Evolutionary conservation across 1,140 invertebrate species (phyloP).

Genomic region (Pantala flavescens): DNA sequence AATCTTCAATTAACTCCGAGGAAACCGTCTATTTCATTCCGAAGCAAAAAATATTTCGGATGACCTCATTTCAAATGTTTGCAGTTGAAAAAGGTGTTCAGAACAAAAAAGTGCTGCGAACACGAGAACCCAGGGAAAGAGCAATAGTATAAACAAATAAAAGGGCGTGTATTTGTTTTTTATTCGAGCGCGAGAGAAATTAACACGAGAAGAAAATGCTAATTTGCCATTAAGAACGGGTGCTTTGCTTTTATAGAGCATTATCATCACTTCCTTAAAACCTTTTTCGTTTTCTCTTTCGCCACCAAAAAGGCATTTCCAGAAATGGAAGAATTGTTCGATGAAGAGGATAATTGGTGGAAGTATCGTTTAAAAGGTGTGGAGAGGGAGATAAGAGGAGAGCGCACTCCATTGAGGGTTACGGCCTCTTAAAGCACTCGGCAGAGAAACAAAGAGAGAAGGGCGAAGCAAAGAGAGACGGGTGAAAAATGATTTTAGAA

Average conservation of each 20-base stretch:
- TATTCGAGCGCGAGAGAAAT: slow-evolving; percentile 9
- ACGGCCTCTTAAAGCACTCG: slow-evolving; percentile 32
- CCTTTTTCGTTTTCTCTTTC: too few relatives aligned
- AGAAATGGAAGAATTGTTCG: slow-evolving; percentile 14
- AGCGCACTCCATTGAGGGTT: slow-evolving; percentile 28
- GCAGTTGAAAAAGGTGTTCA: too few relatives aligned
- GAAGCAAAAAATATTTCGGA: too few relatives aligned
- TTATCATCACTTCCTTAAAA: too few relatives aligned
- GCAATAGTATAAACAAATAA: too few relatives aligned
- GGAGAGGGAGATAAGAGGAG: slow-evolving; percentile 21
- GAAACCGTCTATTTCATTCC: too few relatives aligned
- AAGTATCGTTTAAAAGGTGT: background rate
- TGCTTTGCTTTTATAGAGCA: background rate
- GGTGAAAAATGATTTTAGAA: slow-evolving; percentile 18
- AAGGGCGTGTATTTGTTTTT: too few relatives aligned
- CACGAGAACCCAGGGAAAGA: too few relatives aligned
- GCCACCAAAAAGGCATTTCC: too few relatives aligned
- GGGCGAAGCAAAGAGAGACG: background rate
- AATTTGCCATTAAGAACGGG: background rate
- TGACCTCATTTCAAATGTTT: too few relatives aligned
- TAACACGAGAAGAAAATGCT: slow-evolving; percentile 3
- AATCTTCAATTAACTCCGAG: too few relatives aligned
- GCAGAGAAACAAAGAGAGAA: slow-evolving; percentile 12
- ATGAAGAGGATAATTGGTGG: slow-evolving; percentile 24
- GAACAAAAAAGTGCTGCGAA: too few relatives aligned